Percentiles rank a stretch among this genome's conserved stretches.
Conservation (phyloP, 2,888 invertebrate species). For the Diaperis boleti region DNA sequence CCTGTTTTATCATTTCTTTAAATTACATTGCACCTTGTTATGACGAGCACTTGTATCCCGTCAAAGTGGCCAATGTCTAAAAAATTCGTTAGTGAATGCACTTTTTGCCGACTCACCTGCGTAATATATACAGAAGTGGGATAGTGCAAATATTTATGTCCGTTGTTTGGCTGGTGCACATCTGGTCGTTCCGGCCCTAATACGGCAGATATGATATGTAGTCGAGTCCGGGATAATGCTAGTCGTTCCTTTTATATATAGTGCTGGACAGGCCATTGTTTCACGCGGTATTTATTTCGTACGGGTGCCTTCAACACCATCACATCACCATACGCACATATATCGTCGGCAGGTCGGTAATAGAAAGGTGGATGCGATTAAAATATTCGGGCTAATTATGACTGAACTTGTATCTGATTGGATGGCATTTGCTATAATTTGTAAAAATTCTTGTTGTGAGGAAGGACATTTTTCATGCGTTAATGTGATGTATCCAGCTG, state of each 20-base stretch:
- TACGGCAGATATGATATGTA: conserved; percentile 59
- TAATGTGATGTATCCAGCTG: too few relatives aligned
- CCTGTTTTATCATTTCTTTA: too few relatives aligned
- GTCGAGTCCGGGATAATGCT: conserved; percentile 35
- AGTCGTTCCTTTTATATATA: conserved; percentile 46
- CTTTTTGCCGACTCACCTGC: conserved; percentile 17
- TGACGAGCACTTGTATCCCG: too few relatives aligned
- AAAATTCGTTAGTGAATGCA: background rate
- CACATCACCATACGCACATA: conserved; percentile 21
- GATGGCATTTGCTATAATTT: too few relatives aligned
- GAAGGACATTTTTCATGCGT: too few relatives aligned
- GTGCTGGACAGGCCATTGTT: conserved; percentile 46
- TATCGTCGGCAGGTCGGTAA: conserved; percentile 3
- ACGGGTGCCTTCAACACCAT: conserved; percentile 48
- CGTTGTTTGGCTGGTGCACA: conserved; percentile 52
- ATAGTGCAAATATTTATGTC: conserved; percentile 47
- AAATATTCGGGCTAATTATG: too few relatives aligned
- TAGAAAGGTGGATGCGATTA: background rate
- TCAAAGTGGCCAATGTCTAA: too few relatives aligned
- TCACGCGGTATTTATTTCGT: conserved; percentile 47
- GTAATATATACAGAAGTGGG: conserved; percentile 42
- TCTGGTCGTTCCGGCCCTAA: conserved; percentile 56
- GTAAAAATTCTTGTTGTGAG: too few relatives aligned
- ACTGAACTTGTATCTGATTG: too few relatives aligned
- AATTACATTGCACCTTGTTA: too few relatives aligned